Percentiles rank a stretch among this genome's conserved stretches.
phyloP scores from a whole-genome alignment of 2,888 invertebrate species.

The Nephrotoma guestfalica region DNA sequence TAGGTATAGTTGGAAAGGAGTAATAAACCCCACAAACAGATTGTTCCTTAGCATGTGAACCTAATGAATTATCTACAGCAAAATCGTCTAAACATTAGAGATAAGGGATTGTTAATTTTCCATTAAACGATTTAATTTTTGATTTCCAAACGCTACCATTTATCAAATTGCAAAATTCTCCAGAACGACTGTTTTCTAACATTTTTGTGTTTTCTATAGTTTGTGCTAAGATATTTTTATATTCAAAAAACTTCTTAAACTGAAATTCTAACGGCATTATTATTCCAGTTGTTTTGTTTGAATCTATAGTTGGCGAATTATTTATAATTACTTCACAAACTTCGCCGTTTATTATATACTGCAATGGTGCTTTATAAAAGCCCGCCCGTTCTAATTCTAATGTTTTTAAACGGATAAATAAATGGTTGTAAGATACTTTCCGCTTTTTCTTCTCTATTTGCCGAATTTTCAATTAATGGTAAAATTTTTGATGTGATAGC shows the following conservation, averaged over 20 bases:
- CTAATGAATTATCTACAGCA: too few species aligned
- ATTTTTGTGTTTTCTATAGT: too few species aligned
- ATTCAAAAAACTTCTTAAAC: too few species aligned
- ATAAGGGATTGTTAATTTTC: too few species aligned
- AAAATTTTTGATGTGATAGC: neutral
- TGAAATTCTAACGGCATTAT: conserved; percentile 12
- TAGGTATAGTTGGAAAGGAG: too few species aligned
- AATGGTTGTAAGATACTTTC: neutral
- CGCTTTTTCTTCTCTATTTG: neutral
- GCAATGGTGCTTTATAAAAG: neutral
- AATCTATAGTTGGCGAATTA: conserved; percentile 9
- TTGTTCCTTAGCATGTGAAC: neutral
- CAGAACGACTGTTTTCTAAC: too few species aligned
- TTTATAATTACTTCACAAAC: conserved; percentile 8
- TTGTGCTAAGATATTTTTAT: too few species aligned
- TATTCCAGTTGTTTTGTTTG: conserved; percentile 9
- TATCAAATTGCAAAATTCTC: too few species aligned
- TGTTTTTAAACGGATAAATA: neutral
- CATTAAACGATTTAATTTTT: too few species aligned
- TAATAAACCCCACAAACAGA: neutral
- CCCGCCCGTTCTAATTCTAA: neutral
- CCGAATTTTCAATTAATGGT: neutral
- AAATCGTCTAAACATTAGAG: too few species aligned
- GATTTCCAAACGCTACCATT: too few species aligned
- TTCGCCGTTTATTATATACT: neutral